These are phyloP conservation scores for Haliclona indistincta DNA, from an alignment of 37 sponge, comb jelly and placozoan genomes.

Conservation along the genomic window DNA sequence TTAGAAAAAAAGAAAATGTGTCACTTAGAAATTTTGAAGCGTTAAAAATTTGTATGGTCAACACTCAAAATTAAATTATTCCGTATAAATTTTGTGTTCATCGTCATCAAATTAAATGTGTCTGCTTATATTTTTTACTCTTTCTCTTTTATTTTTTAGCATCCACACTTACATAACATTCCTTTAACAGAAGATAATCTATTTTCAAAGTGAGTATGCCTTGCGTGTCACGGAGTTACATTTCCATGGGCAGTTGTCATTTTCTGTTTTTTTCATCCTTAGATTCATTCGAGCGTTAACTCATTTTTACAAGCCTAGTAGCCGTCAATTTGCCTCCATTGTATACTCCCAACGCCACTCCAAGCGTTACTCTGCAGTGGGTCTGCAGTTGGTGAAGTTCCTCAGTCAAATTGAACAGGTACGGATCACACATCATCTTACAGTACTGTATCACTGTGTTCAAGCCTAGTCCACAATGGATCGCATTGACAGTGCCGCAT, in stretches of 20 bases:
- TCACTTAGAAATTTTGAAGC: not conserved
- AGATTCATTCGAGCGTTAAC: constrained; percentile 74
- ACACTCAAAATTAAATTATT: too few species aligned
- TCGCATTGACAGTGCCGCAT: too few species aligned
- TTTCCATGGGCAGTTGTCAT: not conserved
- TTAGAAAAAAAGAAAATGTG: not conserved
- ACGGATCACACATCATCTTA: not conserved
- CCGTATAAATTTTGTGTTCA: too few species aligned
- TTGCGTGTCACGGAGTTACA: not conserved
- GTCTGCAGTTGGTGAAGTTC: constrained; percentile 61
- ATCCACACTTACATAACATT: not conserved
- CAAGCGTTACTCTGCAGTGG: constrained; percentile 62
- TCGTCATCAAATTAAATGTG: not conserved
- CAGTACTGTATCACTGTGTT: too few species aligned
- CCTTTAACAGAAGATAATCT: not conserved
- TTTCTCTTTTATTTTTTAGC: constrained; percentile 5
- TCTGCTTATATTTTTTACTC: not conserved
- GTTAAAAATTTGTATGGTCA: too few species aligned
- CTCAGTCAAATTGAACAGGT: constrained; percentile 59
- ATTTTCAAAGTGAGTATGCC: not conserved
- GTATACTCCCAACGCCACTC: constrained; percentile 33
- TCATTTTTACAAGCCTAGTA: constrained; percentile 79
- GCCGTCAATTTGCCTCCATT: constrained; percentile 53
- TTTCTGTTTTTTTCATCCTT: not conserved
- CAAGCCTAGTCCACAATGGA: too few species aligned